A percentile compares a stretch with the other conserved stretches of the same genome.
Evolutionary conservation across 2,888 invertebrate species (phyloP).

Genomic region (Doris montereyensis): DNA sequence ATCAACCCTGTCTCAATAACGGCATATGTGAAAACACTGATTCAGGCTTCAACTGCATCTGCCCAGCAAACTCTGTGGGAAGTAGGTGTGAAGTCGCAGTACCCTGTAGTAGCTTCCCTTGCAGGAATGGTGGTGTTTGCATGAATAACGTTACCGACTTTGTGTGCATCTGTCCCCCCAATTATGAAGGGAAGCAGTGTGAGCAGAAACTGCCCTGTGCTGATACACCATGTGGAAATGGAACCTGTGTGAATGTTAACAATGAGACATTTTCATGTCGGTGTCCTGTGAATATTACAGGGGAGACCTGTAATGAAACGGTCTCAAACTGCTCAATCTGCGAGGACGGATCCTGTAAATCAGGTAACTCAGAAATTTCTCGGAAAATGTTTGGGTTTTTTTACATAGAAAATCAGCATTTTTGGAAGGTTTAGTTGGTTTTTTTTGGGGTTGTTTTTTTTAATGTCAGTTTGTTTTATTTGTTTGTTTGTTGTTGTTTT

Average conservation of each 20-base stretch:
- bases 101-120: conserved; percentile 53
- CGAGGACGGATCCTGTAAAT: no score
- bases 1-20: conserved; percentile 56
- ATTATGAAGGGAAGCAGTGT: conserved; percentile 46
- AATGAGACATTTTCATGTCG: conserved; percentile 25
- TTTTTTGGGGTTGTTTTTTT: no score
- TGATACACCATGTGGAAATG: conserved; percentile 49
- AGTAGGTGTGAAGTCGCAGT: conserved; percentile 48
- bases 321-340: conserved; percentile 29
- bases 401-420: no score
- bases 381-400: no score
- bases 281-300: conserved; percentile 24
- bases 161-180: conserved; percentile 40
- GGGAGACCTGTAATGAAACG: conserved; percentile 31
- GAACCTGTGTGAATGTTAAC: conserved; percentile 44
- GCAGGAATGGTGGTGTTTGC: conserved; percentile 53
- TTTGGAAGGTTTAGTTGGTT: no score
- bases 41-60: conserved; percentile 43
- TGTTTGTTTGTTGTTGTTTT: no score
- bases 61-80: conserved; percentile 49
- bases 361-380: no score
- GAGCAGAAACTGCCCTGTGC: conserved; percentile 47
- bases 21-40: conserved; percentile 50
- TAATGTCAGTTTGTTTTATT: not conserved
- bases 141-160: conserved; percentile 35